Conservation (phyloP, 2,797 vertebrate genomes). For the Pipistrellus pipistrellus region DNA sequence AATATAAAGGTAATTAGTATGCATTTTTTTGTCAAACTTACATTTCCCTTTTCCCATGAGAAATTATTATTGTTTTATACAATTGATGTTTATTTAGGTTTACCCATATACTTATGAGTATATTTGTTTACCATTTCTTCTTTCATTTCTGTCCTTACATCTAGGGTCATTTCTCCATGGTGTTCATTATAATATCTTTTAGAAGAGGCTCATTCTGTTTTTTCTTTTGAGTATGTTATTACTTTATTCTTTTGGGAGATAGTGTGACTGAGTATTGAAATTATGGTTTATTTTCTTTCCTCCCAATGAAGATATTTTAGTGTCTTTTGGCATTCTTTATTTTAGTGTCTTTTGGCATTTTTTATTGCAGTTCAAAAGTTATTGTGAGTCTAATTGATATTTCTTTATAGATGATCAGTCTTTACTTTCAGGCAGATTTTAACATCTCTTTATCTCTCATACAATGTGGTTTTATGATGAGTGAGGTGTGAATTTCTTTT, state of each 20-base stretch:
- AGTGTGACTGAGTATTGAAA: constrained; percentile 12
- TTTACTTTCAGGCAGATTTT: not conserved
- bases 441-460: not conserved
- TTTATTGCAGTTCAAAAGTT: not conserved
- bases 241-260: constrained; percentile 27
- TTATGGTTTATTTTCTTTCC: not conserved
- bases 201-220: not conserved
- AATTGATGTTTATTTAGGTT: not conserved
- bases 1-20: not conserved
- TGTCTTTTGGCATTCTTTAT: not conserved
- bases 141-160: not conserved
- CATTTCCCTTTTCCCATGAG: not conserved
- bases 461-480: not conserved
- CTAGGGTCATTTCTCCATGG: not conserved
- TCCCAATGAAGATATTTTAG: not conserved
- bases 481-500: not conserved
- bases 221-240: constrained; percentile 12
- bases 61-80: not conserved
- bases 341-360: not conserved
- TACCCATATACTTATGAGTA: not conserved
- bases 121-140: constrained; percentile 1
- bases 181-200: not conserved
- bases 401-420: not conserved
- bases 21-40: not conserved
- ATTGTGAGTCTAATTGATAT: not conserved